These are phyloP conservation scores for Drosophila gaucha DNA, from an alignment of 2,888 invertebrate species.

Conservation along the genomic window DNA sequence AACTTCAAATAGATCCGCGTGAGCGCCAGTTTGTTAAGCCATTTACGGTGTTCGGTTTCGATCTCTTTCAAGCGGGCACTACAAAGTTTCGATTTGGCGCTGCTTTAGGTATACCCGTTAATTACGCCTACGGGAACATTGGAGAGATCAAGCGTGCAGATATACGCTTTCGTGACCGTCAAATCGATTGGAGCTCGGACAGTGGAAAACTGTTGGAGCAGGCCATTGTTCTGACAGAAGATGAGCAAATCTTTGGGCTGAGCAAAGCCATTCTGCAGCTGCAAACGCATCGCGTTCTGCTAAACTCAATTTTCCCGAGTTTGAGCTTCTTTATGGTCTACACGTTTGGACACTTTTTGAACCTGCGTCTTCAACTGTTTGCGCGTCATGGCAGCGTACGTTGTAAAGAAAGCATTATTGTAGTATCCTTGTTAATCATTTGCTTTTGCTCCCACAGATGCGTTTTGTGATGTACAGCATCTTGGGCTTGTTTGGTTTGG, in stretches of 20 bases:
- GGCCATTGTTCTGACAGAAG: constrained; percentile 90
- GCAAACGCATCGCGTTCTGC: constrained; percentile 86
- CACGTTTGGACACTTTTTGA: constrained; percentile 86
- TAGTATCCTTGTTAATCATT: not conserved
- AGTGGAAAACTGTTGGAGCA: constrained; percentile 88
- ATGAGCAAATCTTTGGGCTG: constrained; percentile 92
- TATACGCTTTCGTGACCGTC: constrained; percentile 87
- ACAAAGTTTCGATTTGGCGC: constrained; percentile 87
- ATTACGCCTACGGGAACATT: constrained; percentile 87
- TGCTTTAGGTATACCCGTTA: constrained; percentile 90
- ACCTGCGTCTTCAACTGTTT: constrained; percentile 86
- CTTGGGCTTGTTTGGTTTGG: constrained; percentile 86
- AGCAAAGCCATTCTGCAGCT: constrained; percentile 90
- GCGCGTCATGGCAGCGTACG: constrained; percentile 85
- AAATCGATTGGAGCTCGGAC: constrained; percentile 88
- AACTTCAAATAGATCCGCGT: constrained; percentile 86
- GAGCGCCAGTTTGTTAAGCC: constrained; percentile 86
- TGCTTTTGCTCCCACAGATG: constrained; percentile 48
- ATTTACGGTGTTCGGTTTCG: constrained; percentile 90
- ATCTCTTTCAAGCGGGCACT: constrained; percentile 89
- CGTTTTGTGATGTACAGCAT: constrained; percentile 86
- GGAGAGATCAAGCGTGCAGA: constrained; percentile 87
- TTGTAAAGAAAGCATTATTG: not conserved
- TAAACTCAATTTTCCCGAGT: constrained; percentile 86
- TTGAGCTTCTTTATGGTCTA: constrained; percentile 86